Conservation (phyloP, 2,888 invertebrate genomes). For the Agapostemon virescens region DNA sequence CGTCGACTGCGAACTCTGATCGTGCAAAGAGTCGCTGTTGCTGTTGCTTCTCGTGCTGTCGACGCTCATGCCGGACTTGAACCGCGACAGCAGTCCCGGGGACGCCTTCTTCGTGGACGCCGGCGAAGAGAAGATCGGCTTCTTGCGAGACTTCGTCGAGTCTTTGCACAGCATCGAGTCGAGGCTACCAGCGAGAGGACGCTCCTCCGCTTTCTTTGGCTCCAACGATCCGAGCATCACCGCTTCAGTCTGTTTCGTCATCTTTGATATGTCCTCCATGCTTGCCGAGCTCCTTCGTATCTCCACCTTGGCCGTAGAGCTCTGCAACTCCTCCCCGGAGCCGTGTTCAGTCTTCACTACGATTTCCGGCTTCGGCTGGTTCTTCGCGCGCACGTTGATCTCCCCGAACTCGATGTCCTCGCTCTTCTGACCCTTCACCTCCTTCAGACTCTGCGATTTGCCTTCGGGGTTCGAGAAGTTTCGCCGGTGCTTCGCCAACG, state of each 20-base stretch:
- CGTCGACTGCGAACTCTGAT: constrained; percentile 71
- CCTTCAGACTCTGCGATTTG: constrained; percentile 63
- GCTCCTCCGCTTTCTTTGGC: constrained; percentile 73
- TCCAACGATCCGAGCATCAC: constrained; percentile 71
- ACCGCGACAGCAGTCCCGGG: constrained; percentile 75
- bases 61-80: constrained; percentile 78
- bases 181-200: constrained; percentile 76
- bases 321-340: constrained; percentile 67
- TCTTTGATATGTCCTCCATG: constrained; percentile 79
- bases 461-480: constrained; percentile 77
- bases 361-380: constrained; percentile 71
- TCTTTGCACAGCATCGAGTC: constrained; percentile 79
- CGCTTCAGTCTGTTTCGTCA: constrained; percentile 75
- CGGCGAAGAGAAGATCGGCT: constrained; percentile 69
- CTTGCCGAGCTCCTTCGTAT: constrained; percentile 78
- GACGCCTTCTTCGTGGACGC: constrained; percentile 74
- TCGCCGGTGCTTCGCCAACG: constrained; percentile 71
- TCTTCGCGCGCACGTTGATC: constrained; percentile 69
- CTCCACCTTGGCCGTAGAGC: constrained; percentile 74
- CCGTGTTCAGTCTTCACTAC: constrained; percentile 67
- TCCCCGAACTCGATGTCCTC: constrained; percentile 71
- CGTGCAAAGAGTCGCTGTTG: constrained; percentile 77
- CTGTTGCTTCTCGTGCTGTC: constrained; percentile 76
- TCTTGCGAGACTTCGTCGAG: constrained; percentile 66
- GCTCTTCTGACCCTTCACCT: constrained; percentile 53